Base-by-base conservation (phyloP, 2,113 vertebrate genomes). In the Labeo rohita region DNA sequence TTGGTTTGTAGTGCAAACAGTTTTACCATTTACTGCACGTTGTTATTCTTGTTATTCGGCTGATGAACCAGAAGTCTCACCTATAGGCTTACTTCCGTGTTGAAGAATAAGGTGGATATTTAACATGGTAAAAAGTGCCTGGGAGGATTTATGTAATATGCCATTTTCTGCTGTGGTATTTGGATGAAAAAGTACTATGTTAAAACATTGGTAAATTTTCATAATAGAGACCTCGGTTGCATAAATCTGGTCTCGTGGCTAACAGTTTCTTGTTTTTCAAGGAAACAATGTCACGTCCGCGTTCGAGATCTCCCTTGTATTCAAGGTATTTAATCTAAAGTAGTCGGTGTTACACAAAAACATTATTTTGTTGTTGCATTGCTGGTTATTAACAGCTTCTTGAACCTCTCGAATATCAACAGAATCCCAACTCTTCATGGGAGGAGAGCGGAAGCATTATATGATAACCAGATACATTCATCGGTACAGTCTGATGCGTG, bases 271-370 rank as follows among this genome's bases (percentile, higher is more conserved):
- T 90, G 80, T 87, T 61, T 2, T 90, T 89, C 4, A 88, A 94
- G 92, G 92, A 89, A 54, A 84, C 86, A 91, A 95, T 95, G 94
- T 95, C 95, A 45, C 89, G 89, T 85, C 92, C 90, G 6, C 90
- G 84, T 47, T 92, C 94, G 2, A 85, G 89, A 82, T 93, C 93
- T 18, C 94, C 93, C 18, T 39, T 77, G 73, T 85, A 80, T 87
- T 84, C 80, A 91, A 95, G 93, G 95, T 95, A 92, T 83, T 79
- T 68, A 11, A 36, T 34, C 66, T 68, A 28, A 66, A 80, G 1
- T 28, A 28, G 6, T 76, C 28, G 4, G 28, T 61, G 47, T 54
- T 83, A 12, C 12, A 63, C 73, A 15, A 9, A 84, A 43, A 11
- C 8, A n/a, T 45, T 5, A 56, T 50, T 63, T 43, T n/a, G 8